Evolutionary conservation across 2,888 invertebrate genomes (phyloP).

Genomic region (Polymixis flavicincta): DNA sequence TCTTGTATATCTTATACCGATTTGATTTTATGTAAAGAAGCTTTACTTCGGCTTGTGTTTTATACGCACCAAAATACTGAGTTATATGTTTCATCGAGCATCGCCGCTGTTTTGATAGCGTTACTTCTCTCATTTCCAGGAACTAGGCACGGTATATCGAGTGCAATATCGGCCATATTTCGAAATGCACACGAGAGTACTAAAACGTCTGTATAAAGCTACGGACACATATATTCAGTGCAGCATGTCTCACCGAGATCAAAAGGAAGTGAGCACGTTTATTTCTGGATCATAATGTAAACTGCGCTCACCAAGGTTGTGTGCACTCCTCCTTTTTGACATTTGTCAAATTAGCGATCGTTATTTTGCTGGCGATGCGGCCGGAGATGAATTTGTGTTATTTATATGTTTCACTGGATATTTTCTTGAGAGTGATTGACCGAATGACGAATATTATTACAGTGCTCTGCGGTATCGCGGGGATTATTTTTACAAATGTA

Average conservation of each 20-base stretch:
- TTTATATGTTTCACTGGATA: slow-evolving; percentile 57
- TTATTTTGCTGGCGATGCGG: slow-evolving; percentile 59
- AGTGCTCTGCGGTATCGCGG: slow-evolving; percentile 21
- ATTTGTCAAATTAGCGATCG: slow-evolving; percentile 73
- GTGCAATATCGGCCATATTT: slow-evolving; percentile 49
- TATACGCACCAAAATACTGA: not conserved
- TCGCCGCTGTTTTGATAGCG: not conserved
- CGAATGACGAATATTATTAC: slow-evolving; percentile 55
- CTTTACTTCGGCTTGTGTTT: not conserved
- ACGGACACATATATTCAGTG: slow-evolving; percentile 50
- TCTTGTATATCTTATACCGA: not conserved
- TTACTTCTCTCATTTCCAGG: slow-evolving; percentile 19
- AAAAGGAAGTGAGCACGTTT: slow-evolving; percentile 74
- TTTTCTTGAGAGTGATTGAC: slow-evolving; percentile 55
- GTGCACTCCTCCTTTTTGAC: slow-evolving; percentile 72
- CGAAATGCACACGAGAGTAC: slow-evolving; percentile 41
- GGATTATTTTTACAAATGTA: slow-evolving; percentile 31
- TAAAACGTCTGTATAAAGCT: slow-evolving; percentile 49
- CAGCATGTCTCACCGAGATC: slow-evolving; percentile 69
- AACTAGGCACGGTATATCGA: slow-evolving; percentile 36
- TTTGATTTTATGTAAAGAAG: not conserved
- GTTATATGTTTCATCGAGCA: not conserved
- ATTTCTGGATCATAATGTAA: slow-evolving; percentile 77
- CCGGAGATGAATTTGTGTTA: slow-evolving; percentile 59
- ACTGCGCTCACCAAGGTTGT: slow-evolving; percentile 78